Evolutionary conservation across 2,797 vertebrate species (phyloP).

Genomic region (Sebastes miniatus): DNA sequence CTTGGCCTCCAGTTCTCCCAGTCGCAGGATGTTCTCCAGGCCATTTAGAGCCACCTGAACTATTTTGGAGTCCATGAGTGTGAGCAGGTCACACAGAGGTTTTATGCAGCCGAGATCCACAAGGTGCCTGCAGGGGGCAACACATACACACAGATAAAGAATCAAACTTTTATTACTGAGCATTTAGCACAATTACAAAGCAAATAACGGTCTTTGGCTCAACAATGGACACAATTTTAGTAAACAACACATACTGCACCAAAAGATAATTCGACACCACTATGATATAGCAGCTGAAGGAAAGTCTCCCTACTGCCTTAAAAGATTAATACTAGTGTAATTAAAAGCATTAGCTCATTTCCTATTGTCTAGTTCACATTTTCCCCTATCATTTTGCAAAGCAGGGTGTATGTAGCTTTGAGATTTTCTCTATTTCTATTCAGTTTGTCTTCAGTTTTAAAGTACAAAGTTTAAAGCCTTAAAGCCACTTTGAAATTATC

Average conservation of each 20-base stretch:
- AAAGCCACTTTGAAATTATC: neutral
- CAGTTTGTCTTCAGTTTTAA: neutral
- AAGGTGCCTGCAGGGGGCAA: constrained; percentile 85
- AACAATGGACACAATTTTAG: neutral
- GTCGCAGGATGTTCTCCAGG: constrained; percentile 94
- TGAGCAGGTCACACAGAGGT: constrained; percentile 96
- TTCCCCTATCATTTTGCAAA: neutral
- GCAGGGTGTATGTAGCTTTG: neutral
- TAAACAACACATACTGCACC: neutral
- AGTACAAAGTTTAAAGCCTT: neutral
- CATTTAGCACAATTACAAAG: neutral
- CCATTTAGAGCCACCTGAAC: constrained; percentile 96
- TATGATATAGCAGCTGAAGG: neutral
- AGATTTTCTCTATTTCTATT: neutral
- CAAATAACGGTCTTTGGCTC: neutral
- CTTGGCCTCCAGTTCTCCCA: constrained; percentile 96
- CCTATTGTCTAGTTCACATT: neutral
- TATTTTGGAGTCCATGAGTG: constrained; percentile 98
- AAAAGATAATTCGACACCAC: neutral
- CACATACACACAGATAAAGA: neutral
- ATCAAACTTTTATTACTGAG: neutral
- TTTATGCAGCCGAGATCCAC: constrained; percentile 97
- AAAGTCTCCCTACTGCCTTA: neutral
- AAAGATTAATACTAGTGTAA: neutral
- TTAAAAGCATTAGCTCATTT: neutral